These are phyloP conservation scores for Prunella strophiata DNA, from an alignment of 2,797 vertebrate genomes.

Conservation along the genomic window DNA sequence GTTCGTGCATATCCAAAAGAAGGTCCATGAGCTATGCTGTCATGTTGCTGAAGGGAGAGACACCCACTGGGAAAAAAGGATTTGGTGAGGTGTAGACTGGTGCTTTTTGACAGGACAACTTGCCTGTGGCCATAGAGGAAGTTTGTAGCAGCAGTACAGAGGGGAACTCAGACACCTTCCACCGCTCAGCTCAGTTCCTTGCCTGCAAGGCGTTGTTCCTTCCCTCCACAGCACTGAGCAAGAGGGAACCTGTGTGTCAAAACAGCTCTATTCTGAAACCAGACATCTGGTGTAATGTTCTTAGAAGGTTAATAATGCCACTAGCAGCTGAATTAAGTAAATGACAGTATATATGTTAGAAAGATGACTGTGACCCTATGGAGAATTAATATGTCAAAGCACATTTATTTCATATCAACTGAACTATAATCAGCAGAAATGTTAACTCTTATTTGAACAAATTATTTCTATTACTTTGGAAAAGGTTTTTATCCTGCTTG, in stretches of 20 bases:
- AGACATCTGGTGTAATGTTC: not conserved
- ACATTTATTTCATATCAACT: not conserved
- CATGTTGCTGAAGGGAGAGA: not conserved
- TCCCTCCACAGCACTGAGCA: not conserved
- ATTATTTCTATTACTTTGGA: not conserved
- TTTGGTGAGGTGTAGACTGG: not conserved
- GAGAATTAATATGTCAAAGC: slow-evolving; percentile 9
- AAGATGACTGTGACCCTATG: not conserved
- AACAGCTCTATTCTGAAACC: not conserved
- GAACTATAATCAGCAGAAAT: not conserved
- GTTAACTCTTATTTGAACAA: not conserved
- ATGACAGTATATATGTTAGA: not conserved
- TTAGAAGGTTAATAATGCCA: not conserved
- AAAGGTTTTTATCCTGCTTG: not conserved
- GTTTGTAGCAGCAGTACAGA: not conserved
- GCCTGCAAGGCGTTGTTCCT: not conserved
- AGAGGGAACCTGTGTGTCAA: not conserved
- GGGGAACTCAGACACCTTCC: not conserved
- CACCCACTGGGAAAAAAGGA: not conserved
- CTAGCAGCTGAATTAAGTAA: not conserved
- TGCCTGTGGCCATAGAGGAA: not conserved
- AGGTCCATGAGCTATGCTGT: not conserved
- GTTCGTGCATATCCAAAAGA: not conserved
- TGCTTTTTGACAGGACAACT: not conserved
- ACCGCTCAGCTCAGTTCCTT: not conserved